phyloP scores from a whole-genome alignment of 2,797 vertebrate species.

The Cyclopterus lumpus region DNA sequence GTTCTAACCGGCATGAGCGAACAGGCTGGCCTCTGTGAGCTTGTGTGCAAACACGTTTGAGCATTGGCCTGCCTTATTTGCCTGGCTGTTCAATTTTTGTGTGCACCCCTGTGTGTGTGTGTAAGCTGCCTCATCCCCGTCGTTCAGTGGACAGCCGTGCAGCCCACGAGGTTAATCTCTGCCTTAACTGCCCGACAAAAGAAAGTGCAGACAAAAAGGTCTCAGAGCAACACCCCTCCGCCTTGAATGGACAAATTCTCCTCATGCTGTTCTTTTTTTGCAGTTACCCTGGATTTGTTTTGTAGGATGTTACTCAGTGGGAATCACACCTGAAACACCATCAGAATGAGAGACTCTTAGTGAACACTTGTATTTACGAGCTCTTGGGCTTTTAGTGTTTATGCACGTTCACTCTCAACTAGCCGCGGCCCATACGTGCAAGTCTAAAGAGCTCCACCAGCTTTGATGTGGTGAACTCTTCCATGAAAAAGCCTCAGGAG shows the following conservation, averaged over 20 bases:
- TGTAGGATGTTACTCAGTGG: constrained; percentile 60
- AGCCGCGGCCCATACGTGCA: constrained; percentile 36
- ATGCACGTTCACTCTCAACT: constrained; percentile 42
- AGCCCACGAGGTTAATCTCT: constrained; percentile 37
- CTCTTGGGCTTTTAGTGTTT: constrained; percentile 61
- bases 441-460: constrained; percentile 47
- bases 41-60: constrained; percentile 37
- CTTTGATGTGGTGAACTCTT: constrained; percentile 74
- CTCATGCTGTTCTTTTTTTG: constrained; percentile 63
- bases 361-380: constrained; percentile 64
- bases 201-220: constrained; percentile 55
- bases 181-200: constrained; percentile 51
- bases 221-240: too few species aligned
- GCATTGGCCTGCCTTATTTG: not conserved
- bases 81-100: not conserved
- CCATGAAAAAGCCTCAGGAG: constrained; percentile 54
- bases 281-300: constrained; percentile 46
- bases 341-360: constrained; percentile 58
- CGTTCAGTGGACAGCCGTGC: constrained; percentile 20
- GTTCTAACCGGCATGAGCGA: constrained; percentile 36
- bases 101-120: constrained; percentile 13
- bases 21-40: constrained; percentile 64
- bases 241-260: constrained; percentile 20
- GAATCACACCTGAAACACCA: constrained; percentile 67
- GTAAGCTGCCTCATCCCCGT: constrained; percentile 23